These are phyloP conservation scores for Sebastiscus tertius DNA, from an alignment of 2,797 vertebrate species.

Conservation along the genomic window DNA sequence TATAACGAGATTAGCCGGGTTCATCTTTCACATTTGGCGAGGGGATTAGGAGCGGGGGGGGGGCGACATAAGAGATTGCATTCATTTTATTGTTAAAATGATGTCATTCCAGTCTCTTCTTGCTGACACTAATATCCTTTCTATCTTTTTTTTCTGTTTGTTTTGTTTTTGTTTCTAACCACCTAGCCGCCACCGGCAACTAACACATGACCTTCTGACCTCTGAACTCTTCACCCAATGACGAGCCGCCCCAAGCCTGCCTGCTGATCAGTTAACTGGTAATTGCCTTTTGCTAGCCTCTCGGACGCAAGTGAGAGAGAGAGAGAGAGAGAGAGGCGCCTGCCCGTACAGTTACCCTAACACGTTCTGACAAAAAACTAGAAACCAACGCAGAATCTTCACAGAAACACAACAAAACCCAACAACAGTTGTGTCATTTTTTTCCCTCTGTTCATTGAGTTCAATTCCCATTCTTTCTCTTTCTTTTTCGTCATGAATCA, in stretches of 20 bases:
- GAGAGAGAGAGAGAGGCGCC: constrained; percentile 88
- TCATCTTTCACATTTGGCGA: constrained; percentile 67
- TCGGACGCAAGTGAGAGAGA: constrained; percentile 90
- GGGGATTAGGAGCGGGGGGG: constrained; percentile 49
- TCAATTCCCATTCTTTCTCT: constrained; percentile 82
- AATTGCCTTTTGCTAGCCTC: constrained; percentile 99
- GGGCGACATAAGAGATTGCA: constrained; percentile 78
- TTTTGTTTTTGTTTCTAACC: constrained; percentile 97
- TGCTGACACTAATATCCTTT: constrained; percentile 99
- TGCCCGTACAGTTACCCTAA: constrained; percentile 90
- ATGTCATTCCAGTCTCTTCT: constrained; percentile 90
- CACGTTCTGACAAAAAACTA: constrained; percentile 86
- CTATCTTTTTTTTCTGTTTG: constrained; percentile 99
- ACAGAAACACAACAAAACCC: constrained; percentile 82
- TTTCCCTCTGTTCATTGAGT: constrained; percentile 79
- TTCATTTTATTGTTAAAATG: constrained; percentile 90
- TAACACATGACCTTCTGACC: constrained; percentile 99
- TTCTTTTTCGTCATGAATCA: constrained; percentile 83
- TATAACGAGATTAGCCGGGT: constrained; percentile 70
- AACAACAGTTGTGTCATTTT: constrained; percentile 87
- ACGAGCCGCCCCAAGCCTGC: constrained; percentile 99
- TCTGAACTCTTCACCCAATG: constrained; percentile 99
- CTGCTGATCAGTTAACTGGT: constrained; percentile 99
- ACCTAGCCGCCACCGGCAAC: constrained; percentile 99
- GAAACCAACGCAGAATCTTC: constrained; percentile 72